A percentile compares a stretch with the other conserved stretches of the same genome.
phyloP scores from a whole-genome alignment of 2,797 vertebrate genomes.

The Eulemur rubriventer region DNA sequence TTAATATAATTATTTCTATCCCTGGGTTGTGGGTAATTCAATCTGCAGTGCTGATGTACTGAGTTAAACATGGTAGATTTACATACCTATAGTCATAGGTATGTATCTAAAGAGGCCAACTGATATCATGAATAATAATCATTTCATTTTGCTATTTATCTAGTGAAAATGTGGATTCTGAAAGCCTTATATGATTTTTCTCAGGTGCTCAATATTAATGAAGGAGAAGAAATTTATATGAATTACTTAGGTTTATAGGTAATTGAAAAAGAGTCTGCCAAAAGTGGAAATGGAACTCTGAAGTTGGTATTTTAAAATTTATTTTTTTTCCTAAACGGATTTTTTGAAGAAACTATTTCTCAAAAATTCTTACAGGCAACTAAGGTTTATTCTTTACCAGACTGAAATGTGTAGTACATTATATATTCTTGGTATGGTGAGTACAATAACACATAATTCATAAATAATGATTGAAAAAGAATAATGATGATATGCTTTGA shows the following conservation, averaged over 20 bases:
- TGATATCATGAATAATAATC: slow-evolving; percentile 65
- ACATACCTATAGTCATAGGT: slow-evolving; percentile 59
- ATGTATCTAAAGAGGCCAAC: slow-evolving; percentile 56
- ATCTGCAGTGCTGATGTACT: slow-evolving; percentile 58
- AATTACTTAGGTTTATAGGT: slow-evolving; percentile 39
- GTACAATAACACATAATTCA: not conserved
- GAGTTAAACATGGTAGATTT: slow-evolving; percentile 72
- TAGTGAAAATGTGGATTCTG: slow-evolving; percentile 65
- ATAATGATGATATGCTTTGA: not conserved
- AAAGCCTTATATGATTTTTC: slow-evolving; percentile 65
- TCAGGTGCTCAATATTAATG: slow-evolving; percentile 68
- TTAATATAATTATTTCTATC: slow-evolving; percentile 77
- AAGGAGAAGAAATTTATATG: slow-evolving; percentile 48
- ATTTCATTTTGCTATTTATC: slow-evolving; percentile 69
- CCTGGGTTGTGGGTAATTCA: slow-evolving; percentile 73
- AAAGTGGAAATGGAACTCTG: slow-evolving; percentile 33
- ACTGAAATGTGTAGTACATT: not conserved
- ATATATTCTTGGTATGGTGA: not conserved
- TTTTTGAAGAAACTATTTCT: not conserved
- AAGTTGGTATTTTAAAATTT: slow-evolving; percentile 16
- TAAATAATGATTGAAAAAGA: not conserved
- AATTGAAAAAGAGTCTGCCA: slow-evolving; percentile 38
- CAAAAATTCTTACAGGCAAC: not conserved
- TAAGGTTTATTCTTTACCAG: not conserved
- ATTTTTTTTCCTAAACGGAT: slow-evolving; percentile 33